A percentile compares a stretch with the other conserved stretches of the same genome.
Conservation (phyloP, 1,140 invertebrate species). For the Camponotus floridanus region DNA sequence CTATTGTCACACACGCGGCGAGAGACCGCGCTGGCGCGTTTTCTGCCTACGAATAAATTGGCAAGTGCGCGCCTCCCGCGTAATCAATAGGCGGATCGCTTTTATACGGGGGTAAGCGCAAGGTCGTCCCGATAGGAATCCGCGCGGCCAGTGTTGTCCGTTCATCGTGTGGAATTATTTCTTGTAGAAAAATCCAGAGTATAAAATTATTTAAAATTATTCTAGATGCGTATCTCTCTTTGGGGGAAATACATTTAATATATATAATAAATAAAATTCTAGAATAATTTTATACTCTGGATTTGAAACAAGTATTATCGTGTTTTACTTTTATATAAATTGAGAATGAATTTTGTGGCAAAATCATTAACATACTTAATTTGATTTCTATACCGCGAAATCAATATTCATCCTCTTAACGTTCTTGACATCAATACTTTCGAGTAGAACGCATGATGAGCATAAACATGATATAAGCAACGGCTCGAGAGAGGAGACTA, state of each 20-base stretch:
- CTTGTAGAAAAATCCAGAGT: background rate
- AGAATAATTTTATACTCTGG: no score
- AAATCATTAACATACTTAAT: background rate
- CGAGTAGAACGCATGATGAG: conserved; percentile 4
- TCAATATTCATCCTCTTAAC: background rate
- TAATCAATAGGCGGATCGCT: conserved; percentile 79
- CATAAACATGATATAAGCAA: conserved; percentile 8
- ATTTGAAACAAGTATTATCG: background rate
- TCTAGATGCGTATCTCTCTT: background rate
- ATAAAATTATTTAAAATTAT: background rate
- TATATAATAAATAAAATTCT: no score
- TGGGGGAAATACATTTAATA: background rate
- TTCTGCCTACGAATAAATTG: conserved; percentile 79
- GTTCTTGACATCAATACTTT: background rate
- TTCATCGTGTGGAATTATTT: conserved; percentile 1
- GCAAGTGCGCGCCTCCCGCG: conserved; percentile 76
- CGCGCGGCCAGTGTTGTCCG: conserved; percentile 1
- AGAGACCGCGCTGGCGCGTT: conserved; percentile 66
- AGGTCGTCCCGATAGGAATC: conserved; percentile 62
- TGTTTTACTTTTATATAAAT: background rate
- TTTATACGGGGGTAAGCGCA: conserved; percentile 70
- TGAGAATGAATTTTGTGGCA: background rate
- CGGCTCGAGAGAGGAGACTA: conserved; percentile 23
- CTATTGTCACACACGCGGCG: conserved; percentile 72
- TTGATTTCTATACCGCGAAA: background rate